A percentile compares a stretch with the other conserved stretches of the same genome.
Evolutionary conservation across 2,113 vertebrate genomes (phyloP).

Genomic region (Tinamus guttatus): DNA sequence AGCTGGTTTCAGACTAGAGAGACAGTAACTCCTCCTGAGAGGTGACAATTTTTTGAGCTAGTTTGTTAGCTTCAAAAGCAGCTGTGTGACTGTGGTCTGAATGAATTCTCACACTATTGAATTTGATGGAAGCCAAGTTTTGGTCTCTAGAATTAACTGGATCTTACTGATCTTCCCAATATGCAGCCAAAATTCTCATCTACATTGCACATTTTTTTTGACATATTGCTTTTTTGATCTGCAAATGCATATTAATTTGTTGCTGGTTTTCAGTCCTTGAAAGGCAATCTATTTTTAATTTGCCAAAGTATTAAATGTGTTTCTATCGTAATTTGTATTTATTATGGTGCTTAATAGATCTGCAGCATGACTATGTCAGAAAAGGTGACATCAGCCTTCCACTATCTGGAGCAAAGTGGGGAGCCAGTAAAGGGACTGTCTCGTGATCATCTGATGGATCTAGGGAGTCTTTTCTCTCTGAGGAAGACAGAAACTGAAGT

Average conservation of each 20-base stretch:
- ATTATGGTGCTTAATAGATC: constrained; percentile 20
- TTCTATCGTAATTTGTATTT: constrained; percentile 44
- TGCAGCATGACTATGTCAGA: constrained; percentile 15
- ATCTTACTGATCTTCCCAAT: neutral
- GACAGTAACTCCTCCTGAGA: neutral
- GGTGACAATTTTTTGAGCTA: neutral
- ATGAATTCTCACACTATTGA: neutral
- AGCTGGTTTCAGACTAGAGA: neutral
- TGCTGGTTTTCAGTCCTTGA: constrained; percentile 20
- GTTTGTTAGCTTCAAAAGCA: neutral
- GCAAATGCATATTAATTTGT: constrained; percentile 2
- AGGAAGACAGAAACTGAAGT: neutral
- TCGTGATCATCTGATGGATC: neutral
- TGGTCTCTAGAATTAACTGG: neutral
- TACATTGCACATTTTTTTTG: neutral
- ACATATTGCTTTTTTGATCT: neutral
- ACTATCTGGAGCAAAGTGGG: neutral
- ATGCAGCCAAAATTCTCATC: neutral
- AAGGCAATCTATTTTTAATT: constrained; percentile 40
- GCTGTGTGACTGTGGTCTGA: neutral
- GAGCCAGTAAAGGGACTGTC: neutral
- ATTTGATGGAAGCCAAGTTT: neutral
- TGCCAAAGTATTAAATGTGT: constrained; percentile 13
- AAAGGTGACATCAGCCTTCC: neutral
- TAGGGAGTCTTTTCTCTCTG: neutral